Conservation (phyloP, 1,140 invertebrate species). For the Hypsibius dujardini region DNA sequence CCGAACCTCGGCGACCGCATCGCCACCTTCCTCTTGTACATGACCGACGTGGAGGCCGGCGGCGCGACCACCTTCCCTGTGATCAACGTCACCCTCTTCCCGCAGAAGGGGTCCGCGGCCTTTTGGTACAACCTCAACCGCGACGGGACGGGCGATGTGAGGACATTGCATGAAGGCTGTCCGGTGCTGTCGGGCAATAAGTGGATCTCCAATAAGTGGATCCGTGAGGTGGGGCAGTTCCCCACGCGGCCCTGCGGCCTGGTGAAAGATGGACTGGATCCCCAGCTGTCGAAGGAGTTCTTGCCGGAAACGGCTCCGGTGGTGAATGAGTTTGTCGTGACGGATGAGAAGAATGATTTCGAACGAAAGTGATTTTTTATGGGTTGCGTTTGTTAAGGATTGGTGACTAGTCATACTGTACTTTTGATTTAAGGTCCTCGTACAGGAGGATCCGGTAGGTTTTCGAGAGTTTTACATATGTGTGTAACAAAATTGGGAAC, state of each 20-base stretch:
- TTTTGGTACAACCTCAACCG: slow-evolving; percentile 39
- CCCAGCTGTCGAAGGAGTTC: not conserved
- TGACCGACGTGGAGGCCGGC: slow-evolving; percentile 84
- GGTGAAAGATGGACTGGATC: not conserved
- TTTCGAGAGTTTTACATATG: too few relatives aligned
- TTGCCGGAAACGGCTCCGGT: not conserved
- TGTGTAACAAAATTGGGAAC: too few relatives aligned
- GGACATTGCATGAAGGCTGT: slow-evolving; percentile 37
- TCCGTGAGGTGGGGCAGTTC: slow-evolving; percentile 22
- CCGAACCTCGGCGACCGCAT: slow-evolving; percentile 58
- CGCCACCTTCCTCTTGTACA: slow-evolving; percentile 79
- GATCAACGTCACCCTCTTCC: slow-evolving; percentile 61
- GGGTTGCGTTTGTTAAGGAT: too few relatives aligned
- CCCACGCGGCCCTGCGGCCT: slow-evolving; percentile 21
- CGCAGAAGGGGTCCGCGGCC: slow-evolving; percentile 45
- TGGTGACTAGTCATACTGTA: too few relatives aligned
- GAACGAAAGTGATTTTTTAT: too few relatives aligned
- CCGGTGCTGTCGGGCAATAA: slow-evolving; percentile 38
- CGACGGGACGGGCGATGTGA: slow-evolving; percentile 33
- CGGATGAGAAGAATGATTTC: too few relatives aligned
- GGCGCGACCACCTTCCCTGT: slow-evolving; percentile 85
- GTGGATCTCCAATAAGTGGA: slow-evolving; percentile 32
- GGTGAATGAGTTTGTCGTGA: too few relatives aligned
- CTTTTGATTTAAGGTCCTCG: too few relatives aligned
- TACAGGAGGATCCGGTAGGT: too few relatives aligned